Base-by-base conservation (phyloP, 2,888 invertebrate species). In the Drosophila putrida region DNA sequence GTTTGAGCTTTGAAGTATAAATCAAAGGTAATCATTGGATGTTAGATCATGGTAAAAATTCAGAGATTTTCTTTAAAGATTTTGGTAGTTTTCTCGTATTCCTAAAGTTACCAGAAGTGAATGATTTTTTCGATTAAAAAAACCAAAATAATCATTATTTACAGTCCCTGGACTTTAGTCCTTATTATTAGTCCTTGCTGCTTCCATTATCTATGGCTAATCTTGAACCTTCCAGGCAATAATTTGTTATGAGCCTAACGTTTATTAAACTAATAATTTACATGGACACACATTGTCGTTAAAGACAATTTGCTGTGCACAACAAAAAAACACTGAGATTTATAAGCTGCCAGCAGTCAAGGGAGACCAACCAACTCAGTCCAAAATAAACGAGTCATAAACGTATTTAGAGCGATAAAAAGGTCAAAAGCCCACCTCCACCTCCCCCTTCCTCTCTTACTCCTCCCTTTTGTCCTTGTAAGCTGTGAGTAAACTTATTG, bases 331-430 rank as follows among this genome's bases (percentile, higher is more conserved):
- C 70, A 50, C 36, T 6, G 51, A 76, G 78, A 75, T 84, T 85
- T 82, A 82, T 79, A 69, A 72, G 67, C 66, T 46, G 62, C 4
- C 28, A 58, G 63, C 65, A 62, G 66, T 62, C 58, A 59, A 62
- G 53, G 60, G 38, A 20, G 53, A 50, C 6, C 38, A 41, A 47
- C 43, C 35, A 41, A 47, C 43, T 31, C 39, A 4, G 53, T 27
- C 51, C 47, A 25, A 13, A 8, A 46, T 11, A 63, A 68, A 20
- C 63, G 60, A 71, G 72, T 79, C 89, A 87, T 85, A 88, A 82
- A 78, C 86, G 82, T 91, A 90, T 90, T 90, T 90, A 83, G 85
- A 88, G 85, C 88, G 86, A 90, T 88, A 90, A 90, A 90, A 90
- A 82, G 75, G 85, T 76, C 78, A 81, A 28, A 20, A 20, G 20